Base-by-base conservation (phyloP, 1,140 invertebrate genomes). In the Calephelis virginiensis region DNA sequence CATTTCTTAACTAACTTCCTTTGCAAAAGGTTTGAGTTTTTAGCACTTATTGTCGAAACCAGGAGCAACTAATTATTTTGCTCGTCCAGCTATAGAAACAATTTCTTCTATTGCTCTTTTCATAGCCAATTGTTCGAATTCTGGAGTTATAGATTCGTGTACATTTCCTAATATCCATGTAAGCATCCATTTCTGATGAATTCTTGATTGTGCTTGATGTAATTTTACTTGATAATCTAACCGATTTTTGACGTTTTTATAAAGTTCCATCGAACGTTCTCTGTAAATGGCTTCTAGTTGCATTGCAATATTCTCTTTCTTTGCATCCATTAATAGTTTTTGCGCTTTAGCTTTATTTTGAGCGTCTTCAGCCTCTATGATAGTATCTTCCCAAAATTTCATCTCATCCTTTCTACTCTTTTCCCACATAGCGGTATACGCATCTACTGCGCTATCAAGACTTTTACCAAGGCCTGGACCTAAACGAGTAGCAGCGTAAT, bases 201-300 rank as follows among this genome's bases (percentile, higher is more conserved):
- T 82, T 7, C 83, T 71, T 12, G 71, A 68, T 40, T 75, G 71
- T 0, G 75, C 48, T 68, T 73, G 68, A n/a, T 78, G 66, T 28
- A 69, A 66, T 48, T 82, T 85, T 1, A 81, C 74, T 49, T 89
- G 86, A 63, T 88, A 90, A 17, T 90, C 84, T 71, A 90, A 71
- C 1, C 84, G 78, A 8, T 75, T 74, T 56, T 76, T 83, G 0
- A 87, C 77, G 8, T 59, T 69, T 28, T 63, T 73, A 49, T 79
- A 84, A 0, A 85, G 80, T 0, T 69, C 70, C 83, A 86, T 87
- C 13, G 68, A 50, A 60, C 88, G 77, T 80, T 95, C 93, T 67
- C 98, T 92, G 86, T 98, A 99, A 12, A 92, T 93, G 67, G 96
- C 96, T 93, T 99, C 98, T 56, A 98, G 87, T 88, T 99, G 98